Conservation (phyloP, 1,140 invertebrate genomes). For the Chironomus striatipennis region DNA sequence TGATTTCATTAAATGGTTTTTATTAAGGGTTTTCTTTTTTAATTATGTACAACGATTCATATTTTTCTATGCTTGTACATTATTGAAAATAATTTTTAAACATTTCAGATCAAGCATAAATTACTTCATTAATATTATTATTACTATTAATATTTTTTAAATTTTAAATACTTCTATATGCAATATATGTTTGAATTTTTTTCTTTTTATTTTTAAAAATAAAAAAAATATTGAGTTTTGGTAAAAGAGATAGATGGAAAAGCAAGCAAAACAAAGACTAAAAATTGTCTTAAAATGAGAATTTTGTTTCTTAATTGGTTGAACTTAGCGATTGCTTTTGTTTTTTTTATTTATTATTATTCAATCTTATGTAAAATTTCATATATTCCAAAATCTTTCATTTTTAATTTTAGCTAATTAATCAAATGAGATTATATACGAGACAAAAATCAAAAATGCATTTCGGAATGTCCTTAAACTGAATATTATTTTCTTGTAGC, state of each 20-base stretch:
- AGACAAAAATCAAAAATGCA: neutral
- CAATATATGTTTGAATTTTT: neutral
- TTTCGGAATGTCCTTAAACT: neutral
- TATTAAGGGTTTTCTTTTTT: neutral
- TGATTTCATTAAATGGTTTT: neutral
- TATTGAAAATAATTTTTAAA: conserved; percentile 10
- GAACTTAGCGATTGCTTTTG: neutral
- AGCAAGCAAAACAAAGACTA: no score
- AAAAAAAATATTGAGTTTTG: no score
- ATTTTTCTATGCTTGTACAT: neutral
- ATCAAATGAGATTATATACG: no score
- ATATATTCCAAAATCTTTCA: neutral
- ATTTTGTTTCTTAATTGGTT: neutral
- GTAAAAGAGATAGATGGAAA: no score
- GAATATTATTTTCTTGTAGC: neutral
- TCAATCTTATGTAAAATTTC: no score
- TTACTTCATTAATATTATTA: neutral
- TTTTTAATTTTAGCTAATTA: neutral
- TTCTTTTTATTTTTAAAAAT: no score
- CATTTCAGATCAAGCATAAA: conserved; percentile 13
- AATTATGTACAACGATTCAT: neutral
- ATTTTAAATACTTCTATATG: neutral
- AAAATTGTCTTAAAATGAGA: no score
- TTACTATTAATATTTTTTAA: neutral
- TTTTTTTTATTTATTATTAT: neutral